Percentiles rank a stretch among this genome's conserved stretches.
Evolutionary conservation across 1,140 invertebrate species (phyloP).

Genomic region (Ephestia elutella): DNA sequence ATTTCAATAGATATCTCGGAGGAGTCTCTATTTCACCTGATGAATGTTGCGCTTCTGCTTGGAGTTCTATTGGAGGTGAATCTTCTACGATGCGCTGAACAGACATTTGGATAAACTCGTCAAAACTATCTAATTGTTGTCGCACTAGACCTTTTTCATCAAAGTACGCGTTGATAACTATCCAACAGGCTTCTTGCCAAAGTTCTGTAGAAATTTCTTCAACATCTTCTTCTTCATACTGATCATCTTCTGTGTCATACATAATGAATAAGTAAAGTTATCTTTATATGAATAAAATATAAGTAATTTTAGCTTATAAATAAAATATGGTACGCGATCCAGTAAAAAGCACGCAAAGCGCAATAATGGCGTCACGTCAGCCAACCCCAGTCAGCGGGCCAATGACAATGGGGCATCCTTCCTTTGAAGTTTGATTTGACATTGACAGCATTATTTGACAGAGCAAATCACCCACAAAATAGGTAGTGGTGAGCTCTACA

Average conservation of each 20-base stretch:
- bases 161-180: constrained; percentile 99
- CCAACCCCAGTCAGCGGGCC: too few species aligned
- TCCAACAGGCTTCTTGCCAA: constrained; percentile 99
- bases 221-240: constrained; percentile 84
- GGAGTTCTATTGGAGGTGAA: constrained; percentile 96
- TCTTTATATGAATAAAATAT: too few species aligned
- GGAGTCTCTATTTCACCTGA: constrained; percentile 94
- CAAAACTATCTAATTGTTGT: constrained; percentile 98
- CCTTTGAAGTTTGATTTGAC: too few species aligned
- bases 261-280: constrained; percentile 16
- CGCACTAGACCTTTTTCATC: constrained; percentile 99
- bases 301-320: too few species aligned
- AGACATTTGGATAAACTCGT: constrained; percentile 99
- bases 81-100: constrained; percentile 99
- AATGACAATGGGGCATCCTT: too few species aligned
- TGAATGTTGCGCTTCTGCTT: constrained; percentile 97
- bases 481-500: too few species aligned
- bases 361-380: too few species aligned
- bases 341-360: too few species aligned
- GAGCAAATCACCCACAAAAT: too few species aligned
- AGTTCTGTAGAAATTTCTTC: constrained; percentile 95
- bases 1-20: constrained; percentile 93
- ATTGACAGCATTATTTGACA: too few species aligned
- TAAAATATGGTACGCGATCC: too few species aligned
- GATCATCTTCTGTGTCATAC: constrained; percentile 76